Evolutionary conservation across 2,797 vertebrate genomes (phyloP).

Genomic region (Falco concolor): DNA sequence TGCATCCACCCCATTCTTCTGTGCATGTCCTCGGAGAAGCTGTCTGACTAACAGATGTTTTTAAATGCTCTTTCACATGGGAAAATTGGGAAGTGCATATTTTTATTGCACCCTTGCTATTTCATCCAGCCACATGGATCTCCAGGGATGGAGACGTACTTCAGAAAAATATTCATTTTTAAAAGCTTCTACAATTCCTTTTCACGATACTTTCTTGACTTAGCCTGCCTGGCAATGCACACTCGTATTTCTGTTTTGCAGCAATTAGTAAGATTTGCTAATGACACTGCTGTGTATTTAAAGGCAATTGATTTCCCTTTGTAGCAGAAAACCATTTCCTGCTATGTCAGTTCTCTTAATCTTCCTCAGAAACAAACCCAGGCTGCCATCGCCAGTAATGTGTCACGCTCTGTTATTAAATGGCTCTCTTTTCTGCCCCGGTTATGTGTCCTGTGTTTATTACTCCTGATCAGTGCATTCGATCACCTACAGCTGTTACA

Average conservation of each 20-base stretch:
- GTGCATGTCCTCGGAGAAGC: background rate
- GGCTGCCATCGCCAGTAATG: background rate
- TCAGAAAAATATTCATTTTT: constrained; percentile 37
- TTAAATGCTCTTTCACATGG: constrained; percentile 22
- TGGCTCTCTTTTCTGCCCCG: background rate
- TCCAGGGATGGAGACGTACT: constrained; percentile 47
- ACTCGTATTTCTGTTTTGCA: background rate
- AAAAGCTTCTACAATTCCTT: background rate
- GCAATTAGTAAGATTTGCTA: constrained; percentile 13
- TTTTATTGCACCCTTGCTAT: constrained; percentile 14
- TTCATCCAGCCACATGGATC: background rate
- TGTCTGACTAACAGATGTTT: constrained; percentile 41
- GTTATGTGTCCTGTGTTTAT: background rate
- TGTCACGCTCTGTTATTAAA: background rate
- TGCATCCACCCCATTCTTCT: background rate
- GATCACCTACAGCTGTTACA: background rate
- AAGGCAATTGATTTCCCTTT: constrained; percentile 11
- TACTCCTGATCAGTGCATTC: background rate
- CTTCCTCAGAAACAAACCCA: background rate
- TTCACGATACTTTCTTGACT: background rate
- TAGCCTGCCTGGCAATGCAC: background rate
- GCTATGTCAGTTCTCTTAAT: background rate
- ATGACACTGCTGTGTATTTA: background rate
- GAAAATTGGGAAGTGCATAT: background rate
- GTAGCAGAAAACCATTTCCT: constrained; percentile 25